Evolutionary conservation across 2,888 invertebrate species (phyloP).

Genomic region (Reticulitermes lucifugus): DNA sequence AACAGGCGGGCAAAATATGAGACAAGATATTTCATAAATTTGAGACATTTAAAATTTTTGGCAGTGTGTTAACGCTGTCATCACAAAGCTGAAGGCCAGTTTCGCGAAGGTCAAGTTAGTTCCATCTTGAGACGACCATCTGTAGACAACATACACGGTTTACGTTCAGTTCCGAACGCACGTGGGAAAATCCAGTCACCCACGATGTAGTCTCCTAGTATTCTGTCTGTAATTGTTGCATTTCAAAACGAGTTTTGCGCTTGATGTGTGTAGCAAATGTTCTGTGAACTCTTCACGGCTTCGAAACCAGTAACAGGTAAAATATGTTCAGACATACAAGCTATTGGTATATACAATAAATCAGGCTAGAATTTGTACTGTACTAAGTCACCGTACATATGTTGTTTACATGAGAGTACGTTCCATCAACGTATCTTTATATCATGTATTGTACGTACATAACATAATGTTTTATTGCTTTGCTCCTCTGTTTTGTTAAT

Average conservation of each 20-base stretch:
- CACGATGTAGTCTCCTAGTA: background rate
- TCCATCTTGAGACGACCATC: background rate
- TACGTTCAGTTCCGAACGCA: background rate
- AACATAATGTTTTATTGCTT: no score
- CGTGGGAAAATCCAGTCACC: background rate
- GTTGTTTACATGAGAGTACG: background rate
- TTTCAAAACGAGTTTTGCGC: background rate
- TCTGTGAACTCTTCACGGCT: background rate
- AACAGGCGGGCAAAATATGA: no score
- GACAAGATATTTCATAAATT: background rate
- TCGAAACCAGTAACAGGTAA: background rate
- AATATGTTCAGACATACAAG: no score
- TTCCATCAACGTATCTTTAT: no score
- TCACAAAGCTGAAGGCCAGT: background rate
- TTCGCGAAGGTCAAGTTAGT: background rate
- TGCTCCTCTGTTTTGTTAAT: no score
- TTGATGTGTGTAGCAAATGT: background rate
- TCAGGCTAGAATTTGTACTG: no score
- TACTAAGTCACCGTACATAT: background rate
- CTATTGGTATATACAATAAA: no score
- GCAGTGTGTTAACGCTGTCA: background rate
- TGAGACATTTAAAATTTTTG: background rate
- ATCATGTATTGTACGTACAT: no score
- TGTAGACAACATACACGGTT: background rate
- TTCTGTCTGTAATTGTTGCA: background rate